Conservation (phyloP, 2,888 invertebrate genomes). For the Diarsia mendica region DNA sequence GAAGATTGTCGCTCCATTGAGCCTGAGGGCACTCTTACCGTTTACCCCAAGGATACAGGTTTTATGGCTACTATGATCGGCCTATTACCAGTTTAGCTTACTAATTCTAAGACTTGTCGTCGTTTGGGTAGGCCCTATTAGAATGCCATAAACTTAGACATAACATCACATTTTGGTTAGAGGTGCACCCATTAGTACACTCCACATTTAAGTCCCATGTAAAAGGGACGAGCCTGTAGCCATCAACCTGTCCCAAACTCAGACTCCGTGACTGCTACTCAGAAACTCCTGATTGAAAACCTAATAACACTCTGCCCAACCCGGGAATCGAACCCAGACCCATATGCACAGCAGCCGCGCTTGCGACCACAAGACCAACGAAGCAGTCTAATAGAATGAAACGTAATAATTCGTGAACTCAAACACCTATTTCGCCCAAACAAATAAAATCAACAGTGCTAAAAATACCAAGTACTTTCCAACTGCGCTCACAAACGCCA, state of each 20-base stretch:
- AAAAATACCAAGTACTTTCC: conserved; percentile 21
- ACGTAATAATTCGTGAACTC: conserved; percentile 13
- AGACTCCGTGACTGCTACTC: too few species aligned
- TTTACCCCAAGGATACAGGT: neutral
- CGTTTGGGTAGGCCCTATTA: neutral
- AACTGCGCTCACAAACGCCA: conserved; percentile 41
- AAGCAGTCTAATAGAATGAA: neutral
- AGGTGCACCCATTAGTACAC: too few species aligned
- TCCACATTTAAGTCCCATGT: too few species aligned
- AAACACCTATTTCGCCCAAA: neutral
- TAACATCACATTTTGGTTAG: too few species aligned
- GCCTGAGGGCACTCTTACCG: neutral
- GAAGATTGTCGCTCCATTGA: neutral
- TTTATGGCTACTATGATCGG: neutral
- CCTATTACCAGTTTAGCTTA: neutral
- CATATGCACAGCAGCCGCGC: too few species aligned
- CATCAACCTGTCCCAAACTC: too few species aligned
- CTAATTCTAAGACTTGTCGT: neutral
- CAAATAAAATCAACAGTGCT: conserved; percentile 2
- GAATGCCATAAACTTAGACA: too few species aligned
- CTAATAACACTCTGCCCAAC: too few species aligned
- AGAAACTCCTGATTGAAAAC: too few species aligned
- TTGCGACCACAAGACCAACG: too few species aligned
- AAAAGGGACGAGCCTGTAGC: too few species aligned
- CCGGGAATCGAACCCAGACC: too few species aligned